These are phyloP conservation scores for Thamnophis elegans DNA, from an alignment of 2,797 vertebrate species.

Conservation along the genomic window DNA sequence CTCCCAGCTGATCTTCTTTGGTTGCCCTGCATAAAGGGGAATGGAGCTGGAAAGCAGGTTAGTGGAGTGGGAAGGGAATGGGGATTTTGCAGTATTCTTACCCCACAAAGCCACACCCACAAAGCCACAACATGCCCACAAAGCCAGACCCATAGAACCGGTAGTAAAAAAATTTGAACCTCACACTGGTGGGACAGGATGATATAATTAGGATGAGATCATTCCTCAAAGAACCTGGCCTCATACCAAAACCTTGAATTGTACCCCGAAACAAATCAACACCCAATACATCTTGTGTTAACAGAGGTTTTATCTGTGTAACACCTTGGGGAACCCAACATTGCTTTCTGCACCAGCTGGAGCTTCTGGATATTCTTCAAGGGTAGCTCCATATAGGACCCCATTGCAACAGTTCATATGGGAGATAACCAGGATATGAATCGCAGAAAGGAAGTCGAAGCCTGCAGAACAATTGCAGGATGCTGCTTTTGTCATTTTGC, in stretches of 20 bases:
- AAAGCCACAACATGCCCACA: too few species aligned
- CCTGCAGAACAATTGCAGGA: not conserved
- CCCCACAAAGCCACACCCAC: too few species aligned
- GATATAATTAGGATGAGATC: not conserved
- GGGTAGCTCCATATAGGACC: not conserved
- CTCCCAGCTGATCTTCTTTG: too few species aligned
- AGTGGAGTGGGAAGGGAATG: too few species aligned
- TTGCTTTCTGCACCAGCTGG: not conserved
- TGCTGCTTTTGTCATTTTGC: not conserved
- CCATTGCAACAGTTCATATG: not conserved
- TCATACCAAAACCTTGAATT: not conserved
- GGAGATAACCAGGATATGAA: not conserved
- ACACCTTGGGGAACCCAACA: not conserved
- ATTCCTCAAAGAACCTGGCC: not conserved
- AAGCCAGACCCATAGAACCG: too few species aligned
- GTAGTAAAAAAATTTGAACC: too few species aligned
- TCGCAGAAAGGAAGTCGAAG: not conserved
- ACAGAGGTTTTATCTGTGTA: not conserved
- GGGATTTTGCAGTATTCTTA: too few species aligned
- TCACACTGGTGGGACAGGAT: not conserved
- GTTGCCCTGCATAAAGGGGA: too few species aligned
- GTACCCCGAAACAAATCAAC: not conserved
- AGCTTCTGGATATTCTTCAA: not conserved
- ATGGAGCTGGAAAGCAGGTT: too few species aligned
- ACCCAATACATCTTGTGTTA: not conserved